Percentiles rank a stretch among this genome's conserved stretches.
These are phyloP conservation scores for Tetanocera ferruginea DNA, from an alignment of 2,888 invertebrate species.

Conservation along the genomic window DNA sequence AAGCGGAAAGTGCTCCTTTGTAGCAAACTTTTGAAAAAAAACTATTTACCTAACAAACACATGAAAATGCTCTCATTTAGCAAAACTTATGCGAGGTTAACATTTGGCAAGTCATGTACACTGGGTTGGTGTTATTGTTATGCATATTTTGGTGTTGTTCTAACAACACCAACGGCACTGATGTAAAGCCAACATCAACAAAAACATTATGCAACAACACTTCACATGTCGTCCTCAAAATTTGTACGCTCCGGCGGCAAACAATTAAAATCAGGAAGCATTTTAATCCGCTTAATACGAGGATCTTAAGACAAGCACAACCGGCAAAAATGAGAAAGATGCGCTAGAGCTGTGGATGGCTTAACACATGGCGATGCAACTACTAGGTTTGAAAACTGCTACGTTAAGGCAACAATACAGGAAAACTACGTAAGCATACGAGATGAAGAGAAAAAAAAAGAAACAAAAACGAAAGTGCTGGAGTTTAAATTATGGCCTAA, in stretches of 20 bases:
- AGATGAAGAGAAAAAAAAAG: not conserved
- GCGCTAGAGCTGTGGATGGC: not conserved
- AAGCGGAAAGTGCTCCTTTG: too few relatives aligned
- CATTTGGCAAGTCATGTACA: too few relatives aligned
- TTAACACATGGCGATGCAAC: not conserved
- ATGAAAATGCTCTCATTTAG: too few relatives aligned
- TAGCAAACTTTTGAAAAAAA: too few relatives aligned
- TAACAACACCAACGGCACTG: not conserved
- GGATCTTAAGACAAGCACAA: conserved; percentile 48
- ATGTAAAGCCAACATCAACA: not conserved
- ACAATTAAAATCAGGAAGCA: conserved; percentile 68
- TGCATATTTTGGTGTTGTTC: too few relatives aligned
- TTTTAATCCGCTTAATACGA: conserved; percentile 68
- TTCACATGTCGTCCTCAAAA: conserved; percentile 23
- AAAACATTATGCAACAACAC: conserved; percentile 16
- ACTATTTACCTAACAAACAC: too few relatives aligned
- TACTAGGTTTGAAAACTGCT: too few relatives aligned
- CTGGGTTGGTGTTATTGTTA: too few relatives aligned
- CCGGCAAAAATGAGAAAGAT: conserved; percentile 14
- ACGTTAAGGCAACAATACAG: not conserved
- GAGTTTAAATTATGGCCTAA: conserved; percentile 51
- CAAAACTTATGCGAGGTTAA: too few relatives aligned
- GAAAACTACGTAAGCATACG: too few relatives aligned
- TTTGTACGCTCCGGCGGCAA: conserved; percentile 47
- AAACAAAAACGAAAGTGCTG: conserved; percentile 29